Percentiles rank a stretch among this genome's conserved stretches.
Evolutionary conservation across 2,113 vertebrate genomes (phyloP).

Genomic region (Chaetodon trifascialis): DNA sequence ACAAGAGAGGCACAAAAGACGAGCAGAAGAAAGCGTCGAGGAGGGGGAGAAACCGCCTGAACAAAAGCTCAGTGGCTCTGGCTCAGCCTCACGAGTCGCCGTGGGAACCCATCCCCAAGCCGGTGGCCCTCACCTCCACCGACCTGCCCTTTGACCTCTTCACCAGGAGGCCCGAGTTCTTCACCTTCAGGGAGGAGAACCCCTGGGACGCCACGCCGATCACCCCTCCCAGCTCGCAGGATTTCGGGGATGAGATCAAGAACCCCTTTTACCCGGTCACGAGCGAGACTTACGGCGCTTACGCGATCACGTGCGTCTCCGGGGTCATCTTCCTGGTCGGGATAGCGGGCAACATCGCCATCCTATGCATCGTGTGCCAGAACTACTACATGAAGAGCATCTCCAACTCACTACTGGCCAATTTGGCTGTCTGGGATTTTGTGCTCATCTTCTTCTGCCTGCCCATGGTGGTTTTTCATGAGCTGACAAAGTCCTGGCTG

Average conservation of each 20-base stretch:
- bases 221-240: constrained; percentile 83
- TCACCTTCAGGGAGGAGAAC: constrained; percentile 82
- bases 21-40: constrained; percentile 79
- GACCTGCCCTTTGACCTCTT: constrained; percentile 82
- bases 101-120: constrained; percentile 83
- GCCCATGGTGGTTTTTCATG: constrained; percentile 96
- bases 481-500: constrained; percentile 97
- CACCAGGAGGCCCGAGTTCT: constrained; percentile 77
- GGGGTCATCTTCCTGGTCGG: constrained; percentile 94
- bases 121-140: constrained; percentile 89
- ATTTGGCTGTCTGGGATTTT: constrained; percentile 98
- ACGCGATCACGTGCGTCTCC: constrained; percentile 93
- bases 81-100: constrained; percentile 64
- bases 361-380: constrained; percentile 98
- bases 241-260: constrained; percentile 85
- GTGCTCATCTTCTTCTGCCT: constrained; percentile 95
- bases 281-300: constrained; percentile 93
- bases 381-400: constrained; percentile 99
- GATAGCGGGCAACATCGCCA: constrained; percentile 94
- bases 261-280: constrained; percentile 98
- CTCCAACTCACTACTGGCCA: constrained; percentile 97
- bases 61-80: constrained; percentile 71
- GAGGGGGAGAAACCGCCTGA: constrained; percentile 70
- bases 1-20: constrained; percentile 81
- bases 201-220: constrained; percentile 85